phyloP scores from a whole-genome alignment of 2,113 vertebrate species.

The Pica pica region DNA sequence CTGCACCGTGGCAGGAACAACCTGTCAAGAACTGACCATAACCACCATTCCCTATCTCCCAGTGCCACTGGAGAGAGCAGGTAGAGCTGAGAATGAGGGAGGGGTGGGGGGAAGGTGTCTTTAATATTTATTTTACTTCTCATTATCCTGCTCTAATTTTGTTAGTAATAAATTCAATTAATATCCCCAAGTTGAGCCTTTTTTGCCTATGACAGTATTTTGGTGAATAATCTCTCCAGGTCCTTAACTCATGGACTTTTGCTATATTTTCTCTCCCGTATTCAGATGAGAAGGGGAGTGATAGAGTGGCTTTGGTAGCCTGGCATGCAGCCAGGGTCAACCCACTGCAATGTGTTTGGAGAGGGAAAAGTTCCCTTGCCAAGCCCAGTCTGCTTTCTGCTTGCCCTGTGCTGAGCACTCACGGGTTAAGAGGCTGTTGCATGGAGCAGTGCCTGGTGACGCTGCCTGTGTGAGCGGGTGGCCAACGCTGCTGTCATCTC shows the following conservation, averaged over 20 bases:
- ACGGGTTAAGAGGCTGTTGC: background rate
- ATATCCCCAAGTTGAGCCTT: background rate
- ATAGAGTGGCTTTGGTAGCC: background rate
- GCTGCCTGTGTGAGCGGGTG: background rate
- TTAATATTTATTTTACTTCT: background rate
- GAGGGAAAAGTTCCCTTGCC: background rate
- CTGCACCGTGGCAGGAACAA: background rate
- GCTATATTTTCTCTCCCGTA: background rate
- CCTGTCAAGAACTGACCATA: background rate
- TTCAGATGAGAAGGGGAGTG: background rate
- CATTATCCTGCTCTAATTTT: background rate
- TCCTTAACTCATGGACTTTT: background rate
- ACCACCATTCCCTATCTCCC: background rate
- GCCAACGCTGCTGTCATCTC: background rate
- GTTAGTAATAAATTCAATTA: background rate
- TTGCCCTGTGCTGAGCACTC: background rate
- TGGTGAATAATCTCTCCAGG: background rate
- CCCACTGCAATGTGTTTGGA: background rate
- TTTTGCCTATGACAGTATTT: background rate
- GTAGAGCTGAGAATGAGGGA: background rate
- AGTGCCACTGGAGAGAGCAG: background rate
- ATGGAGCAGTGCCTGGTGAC: background rate
- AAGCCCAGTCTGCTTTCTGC: background rate
- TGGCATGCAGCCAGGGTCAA: background rate
- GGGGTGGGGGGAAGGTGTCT: background rate